Percentiles rank a stretch among this genome's conserved stretches.
phyloP scores from a whole-genome alignment of 2,113 vertebrate genomes.

The Noturus placidus region DNA sequence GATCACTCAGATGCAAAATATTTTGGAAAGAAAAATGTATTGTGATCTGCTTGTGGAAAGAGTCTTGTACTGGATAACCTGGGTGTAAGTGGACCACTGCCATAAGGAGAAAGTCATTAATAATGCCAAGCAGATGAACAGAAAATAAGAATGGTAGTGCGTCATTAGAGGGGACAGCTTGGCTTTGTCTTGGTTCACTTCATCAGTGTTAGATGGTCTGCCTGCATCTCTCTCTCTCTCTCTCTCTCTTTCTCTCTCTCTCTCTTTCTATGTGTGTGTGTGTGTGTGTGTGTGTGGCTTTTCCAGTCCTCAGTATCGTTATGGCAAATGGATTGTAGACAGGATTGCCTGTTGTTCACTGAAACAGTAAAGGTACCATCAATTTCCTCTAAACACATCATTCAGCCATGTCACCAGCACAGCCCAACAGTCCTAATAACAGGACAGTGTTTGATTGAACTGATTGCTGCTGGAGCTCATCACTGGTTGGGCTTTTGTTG shows the following conservation, averaged over 20 bases:
- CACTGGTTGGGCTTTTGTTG: slow-evolving; percentile 47
- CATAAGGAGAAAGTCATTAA: slow-evolving; percentile 55
- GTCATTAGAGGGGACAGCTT: slow-evolving; percentile 67
- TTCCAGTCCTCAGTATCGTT: slow-evolving; percentile 65
- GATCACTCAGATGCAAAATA: slow-evolving; percentile 87
- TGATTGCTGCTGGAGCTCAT: slow-evolving; percentile 66
- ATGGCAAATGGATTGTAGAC: slow-evolving; percentile 71
- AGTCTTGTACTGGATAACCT: slow-evolving; percentile 29
- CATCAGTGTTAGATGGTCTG: slow-evolving; percentile 62
- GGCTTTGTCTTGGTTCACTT: slow-evolving; percentile 60
- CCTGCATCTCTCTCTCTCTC: slow-evolving; percentile 32
- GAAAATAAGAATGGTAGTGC: slow-evolving; percentile 62
- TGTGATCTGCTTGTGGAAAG: slow-evolving; percentile 61
- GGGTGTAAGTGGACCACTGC: slow-evolving; percentile 44
- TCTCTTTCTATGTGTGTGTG: slow-evolving; percentile 7
- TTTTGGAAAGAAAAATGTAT: slow-evolving; percentile 82
- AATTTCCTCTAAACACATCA: slow-evolving; percentile 65
- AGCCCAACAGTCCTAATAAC: slow-evolving; percentile 69
- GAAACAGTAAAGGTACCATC: slow-evolving; percentile 67
- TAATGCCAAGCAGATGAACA: slow-evolving; percentile 54
- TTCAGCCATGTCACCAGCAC: slow-evolving; percentile 58
- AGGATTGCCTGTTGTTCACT: slow-evolving; percentile 68
- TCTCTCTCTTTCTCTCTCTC: slow-evolving; percentile 13
- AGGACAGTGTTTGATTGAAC: slow-evolving; percentile 60
- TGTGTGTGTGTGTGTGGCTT: slow-evolving; percentile 5